Conservation (phyloP, 2,797 vertebrate genomes). For the Bovichtus variegatus region DNA sequence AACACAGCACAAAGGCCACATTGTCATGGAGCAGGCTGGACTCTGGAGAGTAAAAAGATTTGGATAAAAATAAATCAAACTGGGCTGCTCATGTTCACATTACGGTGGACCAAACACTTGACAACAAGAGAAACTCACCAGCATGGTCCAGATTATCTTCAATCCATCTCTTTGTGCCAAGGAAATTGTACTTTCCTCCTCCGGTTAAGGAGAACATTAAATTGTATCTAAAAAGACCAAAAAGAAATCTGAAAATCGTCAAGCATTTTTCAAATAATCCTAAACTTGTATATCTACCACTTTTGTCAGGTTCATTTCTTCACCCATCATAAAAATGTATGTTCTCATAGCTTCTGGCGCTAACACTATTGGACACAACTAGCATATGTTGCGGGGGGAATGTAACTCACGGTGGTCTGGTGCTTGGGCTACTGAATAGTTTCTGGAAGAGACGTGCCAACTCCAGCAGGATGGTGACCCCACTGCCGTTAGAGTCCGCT, state of each 20-base stretch:
- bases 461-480: constrained; percentile 85
- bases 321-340: background rate
- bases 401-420: constrained; percentile 81
- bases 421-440: constrained; percentile 81
- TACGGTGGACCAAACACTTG: background rate
- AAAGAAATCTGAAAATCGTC: background rate
- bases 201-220: constrained; percentile 88
- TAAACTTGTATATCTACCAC: too few relatives aligned
- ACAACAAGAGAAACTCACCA: constrained; percentile 72
- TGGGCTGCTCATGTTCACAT: background rate
- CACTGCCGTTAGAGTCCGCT: constrained; percentile 88
- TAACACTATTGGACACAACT: background rate
- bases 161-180: constrained; percentile 89
- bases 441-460: constrained; percentile 85
- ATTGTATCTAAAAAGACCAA: constrained; percentile 78
- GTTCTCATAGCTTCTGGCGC: background rate
- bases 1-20: constrained; percentile 86
- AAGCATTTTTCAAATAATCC: background rate
- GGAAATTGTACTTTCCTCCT: constrained; percentile 88
- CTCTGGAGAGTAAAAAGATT: constrained; percentile 69
- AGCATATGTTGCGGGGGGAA: background rate
- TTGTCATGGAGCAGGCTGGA: constrained; percentile 88
- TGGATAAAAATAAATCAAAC: constrained; percentile 7
- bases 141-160: constrained; percentile 89
- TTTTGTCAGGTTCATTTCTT: too few relatives aligned